A percentile compares a stretch with the other conserved stretches of the same genome.
Conservation (phyloP, 92 coral and sea anemone genomes). For the Bergia puertoricense region DNA sequence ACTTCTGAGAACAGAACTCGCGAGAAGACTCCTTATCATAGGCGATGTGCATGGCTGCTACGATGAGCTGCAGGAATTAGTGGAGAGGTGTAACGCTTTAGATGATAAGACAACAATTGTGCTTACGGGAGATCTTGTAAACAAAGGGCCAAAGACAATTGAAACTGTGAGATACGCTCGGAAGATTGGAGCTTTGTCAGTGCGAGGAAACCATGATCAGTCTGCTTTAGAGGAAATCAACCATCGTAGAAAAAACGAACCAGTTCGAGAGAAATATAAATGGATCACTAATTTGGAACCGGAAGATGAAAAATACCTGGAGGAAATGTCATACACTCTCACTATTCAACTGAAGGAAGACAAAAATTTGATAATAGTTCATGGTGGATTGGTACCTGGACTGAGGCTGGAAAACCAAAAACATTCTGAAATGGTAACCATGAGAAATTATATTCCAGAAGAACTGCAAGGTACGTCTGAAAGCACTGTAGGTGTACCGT, state of each 20-base stretch:
- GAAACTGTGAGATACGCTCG: slow-evolving; percentile 67
- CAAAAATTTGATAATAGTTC: slow-evolving; percentile 55
- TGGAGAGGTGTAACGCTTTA: slow-evolving; percentile 44
- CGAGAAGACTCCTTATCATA: slow-evolving; percentile 48
- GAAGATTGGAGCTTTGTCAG: slow-evolving; percentile 64
- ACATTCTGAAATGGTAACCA: slow-evolving; percentile 65
- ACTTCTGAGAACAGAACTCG: not conserved
- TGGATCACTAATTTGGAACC: slow-evolving; percentile 53
- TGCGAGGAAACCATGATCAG: slow-evolving; percentile 82
- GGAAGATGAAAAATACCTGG: slow-evolving; percentile 65
- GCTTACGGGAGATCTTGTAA: slow-evolving; percentile 71
- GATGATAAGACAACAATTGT: slow-evolving; percentile 45
- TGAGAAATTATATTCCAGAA: slow-evolving; percentile 73
- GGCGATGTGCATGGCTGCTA: slow-evolving; percentile 84
- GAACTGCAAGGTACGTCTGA: slow-evolving; percentile 49
- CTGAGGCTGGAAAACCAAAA: slow-evolving; percentile 59
- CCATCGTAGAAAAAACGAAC: slow-evolving; percentile 49
- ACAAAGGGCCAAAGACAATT: slow-evolving; percentile 73
- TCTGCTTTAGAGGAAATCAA: slow-evolving; percentile 54
- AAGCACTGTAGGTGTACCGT: slow-evolving; percentile 61
- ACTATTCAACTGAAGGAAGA: slow-evolving; percentile 65
- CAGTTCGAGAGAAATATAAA: slow-evolving; percentile 57
- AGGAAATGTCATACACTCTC: slow-evolving; percentile 67
- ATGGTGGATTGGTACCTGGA: slow-evolving; percentile 79
- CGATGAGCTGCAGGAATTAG: slow-evolving; percentile 65